Evolutionary conservation across 2,797 vertebrate species (phyloP).

Genomic region (Anguilla anguilla): DNA sequence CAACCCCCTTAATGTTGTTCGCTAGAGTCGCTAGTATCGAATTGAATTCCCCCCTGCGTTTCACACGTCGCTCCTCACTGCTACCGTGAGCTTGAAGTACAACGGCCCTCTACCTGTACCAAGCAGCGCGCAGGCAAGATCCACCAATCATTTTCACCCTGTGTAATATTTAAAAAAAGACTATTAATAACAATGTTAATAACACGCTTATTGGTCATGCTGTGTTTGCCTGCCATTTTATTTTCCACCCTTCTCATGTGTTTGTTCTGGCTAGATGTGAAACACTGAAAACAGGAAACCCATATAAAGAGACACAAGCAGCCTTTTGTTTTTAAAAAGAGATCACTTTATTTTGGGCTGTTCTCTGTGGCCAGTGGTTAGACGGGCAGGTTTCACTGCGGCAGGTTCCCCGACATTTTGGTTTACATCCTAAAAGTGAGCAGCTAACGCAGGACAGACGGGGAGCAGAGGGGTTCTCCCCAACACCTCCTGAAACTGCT

Average conservation of each 20-base stretch:
- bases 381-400: not conserved
- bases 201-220: not conserved
- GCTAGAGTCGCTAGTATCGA: not conserved
- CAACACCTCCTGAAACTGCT: not conserved
- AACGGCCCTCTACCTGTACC: not conserved
- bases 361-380: not conserved
- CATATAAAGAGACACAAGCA: not conserved
- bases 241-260: not conserved
- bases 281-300: not conserved
- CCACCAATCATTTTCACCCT: not conserved
- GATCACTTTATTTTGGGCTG: conserved; percentile 28
- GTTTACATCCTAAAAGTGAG: not conserved
- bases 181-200: not conserved
- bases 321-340: not conserved
- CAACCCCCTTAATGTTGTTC: not conserved
- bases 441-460: not conserved
- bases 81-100: not conserved
- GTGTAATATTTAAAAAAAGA: conserved; percentile 13
- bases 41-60: no score
- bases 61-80: not conserved
- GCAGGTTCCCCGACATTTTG: no score
- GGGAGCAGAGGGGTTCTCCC: not conserved
- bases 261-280: not conserved
- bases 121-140: not conserved
- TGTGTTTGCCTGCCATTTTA: not conserved